These are phyloP conservation scores for Magallana gigas DNA, from an alignment of 1,140 invertebrate genomes.

Conservation along the genomic window DNA sequence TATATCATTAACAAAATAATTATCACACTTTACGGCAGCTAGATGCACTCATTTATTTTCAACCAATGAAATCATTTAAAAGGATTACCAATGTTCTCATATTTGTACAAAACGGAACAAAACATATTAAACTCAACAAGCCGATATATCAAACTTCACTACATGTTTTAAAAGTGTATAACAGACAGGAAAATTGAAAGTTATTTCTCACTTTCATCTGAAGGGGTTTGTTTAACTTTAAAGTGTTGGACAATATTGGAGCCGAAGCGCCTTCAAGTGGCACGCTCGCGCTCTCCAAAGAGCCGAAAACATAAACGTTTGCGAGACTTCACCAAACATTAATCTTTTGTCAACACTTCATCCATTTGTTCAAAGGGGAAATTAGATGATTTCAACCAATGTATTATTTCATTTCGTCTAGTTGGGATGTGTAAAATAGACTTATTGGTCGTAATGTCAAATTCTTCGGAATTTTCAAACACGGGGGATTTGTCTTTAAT, in stretches of 20 bases:
- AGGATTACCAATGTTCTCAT: too few species aligned
- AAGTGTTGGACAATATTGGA: background rate
- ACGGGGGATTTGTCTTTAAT: background rate
- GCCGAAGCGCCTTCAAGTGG: background rate
- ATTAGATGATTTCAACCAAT: background rate
- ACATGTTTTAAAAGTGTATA: constrained; percentile 15
- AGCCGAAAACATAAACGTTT: constrained; percentile 8
- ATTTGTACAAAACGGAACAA: background rate
- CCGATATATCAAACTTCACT: constrained; percentile 26
- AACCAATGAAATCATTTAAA: too few species aligned
- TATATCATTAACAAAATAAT: too few species aligned
- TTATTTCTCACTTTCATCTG: constrained; percentile 23
- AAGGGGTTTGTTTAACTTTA: constrained; percentile 13
- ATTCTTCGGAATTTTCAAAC: background rate
- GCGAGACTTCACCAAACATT: background rate
- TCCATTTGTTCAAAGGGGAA: background rate
- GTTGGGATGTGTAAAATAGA: background rate
- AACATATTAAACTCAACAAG: constrained; percentile 3
- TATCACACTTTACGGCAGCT: too few species aligned
- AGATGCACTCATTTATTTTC: too few species aligned
- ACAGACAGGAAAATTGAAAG: constrained; percentile 7
- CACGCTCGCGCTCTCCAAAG: constrained; percentile 7
- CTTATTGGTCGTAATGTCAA: background rate
- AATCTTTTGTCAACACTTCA: background rate
- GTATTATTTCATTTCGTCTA: background rate